phyloP scores from a whole-genome alignment of 2,888 invertebrate genomes.

The Phaedon cochleariae region DNA sequence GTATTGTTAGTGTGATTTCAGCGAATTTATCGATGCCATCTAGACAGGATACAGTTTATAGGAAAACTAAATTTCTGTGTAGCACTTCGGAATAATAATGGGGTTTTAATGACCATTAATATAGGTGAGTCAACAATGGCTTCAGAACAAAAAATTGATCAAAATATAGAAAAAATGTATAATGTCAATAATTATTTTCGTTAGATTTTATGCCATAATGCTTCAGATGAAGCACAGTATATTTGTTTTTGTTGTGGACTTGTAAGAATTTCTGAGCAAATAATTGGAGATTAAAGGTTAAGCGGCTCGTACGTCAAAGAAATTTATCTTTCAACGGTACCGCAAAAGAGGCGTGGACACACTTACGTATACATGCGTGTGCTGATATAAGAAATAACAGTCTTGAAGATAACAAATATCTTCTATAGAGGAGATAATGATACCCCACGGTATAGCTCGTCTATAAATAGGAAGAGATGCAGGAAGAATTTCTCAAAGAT shows the following conservation, averaged over 20 bases:
- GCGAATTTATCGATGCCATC: no score
- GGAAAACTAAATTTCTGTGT: no score
- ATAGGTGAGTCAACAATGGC: no score
- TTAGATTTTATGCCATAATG: no score
- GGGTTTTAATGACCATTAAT: no score
- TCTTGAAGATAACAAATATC: constrained; percentile 12
- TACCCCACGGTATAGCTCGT: neutral
- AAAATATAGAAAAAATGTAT: no score
- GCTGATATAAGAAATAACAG: constrained; percentile 4
- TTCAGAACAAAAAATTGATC: no score
- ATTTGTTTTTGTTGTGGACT: neutral
- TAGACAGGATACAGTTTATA: no score
- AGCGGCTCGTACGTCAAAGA: constrained; percentile 16
- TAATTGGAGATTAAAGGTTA: constrained; percentile 19
- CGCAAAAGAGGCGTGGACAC: constrained; percentile 10
- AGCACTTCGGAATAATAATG: no score
- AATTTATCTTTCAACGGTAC: constrained; percentile 24
- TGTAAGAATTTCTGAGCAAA: neutral
- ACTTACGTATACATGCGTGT: neutral
- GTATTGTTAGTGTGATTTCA: no score
- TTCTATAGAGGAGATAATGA: neutral
- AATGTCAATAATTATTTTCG: no score
- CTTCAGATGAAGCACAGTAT: neutral
- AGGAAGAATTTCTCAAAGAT: neutral
- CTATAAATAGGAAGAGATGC: neutral